A percentile compares a stretch with the other conserved stretches of the same genome.
Evolutionary conservation across 2,888 invertebrate genomes (phyloP).

Genomic region (Pandemis heparana): DNA sequence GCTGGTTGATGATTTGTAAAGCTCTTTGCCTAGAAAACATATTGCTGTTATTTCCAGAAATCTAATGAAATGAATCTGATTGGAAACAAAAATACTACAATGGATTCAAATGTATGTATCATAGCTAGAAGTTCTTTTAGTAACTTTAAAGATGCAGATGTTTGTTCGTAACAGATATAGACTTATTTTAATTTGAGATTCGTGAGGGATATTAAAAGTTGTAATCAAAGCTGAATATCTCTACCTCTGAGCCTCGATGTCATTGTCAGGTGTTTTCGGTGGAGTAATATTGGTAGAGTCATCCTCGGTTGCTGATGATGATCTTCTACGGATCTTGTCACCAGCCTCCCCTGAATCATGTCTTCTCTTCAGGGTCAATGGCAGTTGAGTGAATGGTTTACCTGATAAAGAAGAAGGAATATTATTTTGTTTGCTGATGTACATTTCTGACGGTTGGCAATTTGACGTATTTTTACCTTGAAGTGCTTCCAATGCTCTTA

Average conservation of each 20-base stretch:
- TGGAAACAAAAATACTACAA: neutral
- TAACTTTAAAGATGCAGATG: too few relatives aligned
- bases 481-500: constrained; percentile 88
- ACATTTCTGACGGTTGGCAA: neutral
- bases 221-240: too few relatives aligned
- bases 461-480: constrained; percentile 84
- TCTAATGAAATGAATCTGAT: neutral
- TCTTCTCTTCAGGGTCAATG: constrained; percentile 74
- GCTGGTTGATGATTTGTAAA: constrained; percentile 78
- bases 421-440: constrained; percentile 20
- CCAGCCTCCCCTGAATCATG: constrained; percentile 78
- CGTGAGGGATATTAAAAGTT: too few relatives aligned
- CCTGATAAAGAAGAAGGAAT: constrained; percentile 56
- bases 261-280: constrained; percentile 82
- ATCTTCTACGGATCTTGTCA: constrained; percentile 72
- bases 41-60: neutral
- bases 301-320: constrained; percentile 82
- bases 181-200: too few relatives aligned
- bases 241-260: constrained; percentile 78
- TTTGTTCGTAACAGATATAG: too few relatives aligned
- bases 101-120: neutral
- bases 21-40: constrained; percentile 74
- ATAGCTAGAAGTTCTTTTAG: neutral
- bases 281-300: constrained; percentile 82
- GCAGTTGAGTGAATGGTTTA: constrained; percentile 78